Percentiles rank a stretch among this genome's conserved stretches.
Evolutionary conservation across 2,113 vertebrate genomes (phyloP).

Genomic region (Rhizomys pruinosus): DNA sequence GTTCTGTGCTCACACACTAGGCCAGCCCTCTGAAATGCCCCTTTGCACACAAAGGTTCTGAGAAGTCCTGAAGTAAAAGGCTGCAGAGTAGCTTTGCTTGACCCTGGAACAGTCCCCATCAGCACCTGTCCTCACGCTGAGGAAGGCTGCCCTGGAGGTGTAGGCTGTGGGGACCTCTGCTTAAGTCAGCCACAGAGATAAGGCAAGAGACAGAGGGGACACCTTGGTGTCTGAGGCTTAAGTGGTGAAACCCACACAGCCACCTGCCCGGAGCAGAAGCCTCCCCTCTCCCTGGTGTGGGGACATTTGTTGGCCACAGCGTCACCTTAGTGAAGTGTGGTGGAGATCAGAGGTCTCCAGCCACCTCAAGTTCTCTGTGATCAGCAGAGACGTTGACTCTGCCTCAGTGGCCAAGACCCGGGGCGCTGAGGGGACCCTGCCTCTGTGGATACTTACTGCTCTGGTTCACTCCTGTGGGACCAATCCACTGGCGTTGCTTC

Average conservation of each 20-base stretch:
- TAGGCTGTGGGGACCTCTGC: neutral
- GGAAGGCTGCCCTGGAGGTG: neutral
- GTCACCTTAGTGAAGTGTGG: neutral
- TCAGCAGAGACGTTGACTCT: neutral
- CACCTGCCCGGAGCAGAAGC: neutral
- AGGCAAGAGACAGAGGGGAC: neutral
- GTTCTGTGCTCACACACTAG: neutral
- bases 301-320: neutral
- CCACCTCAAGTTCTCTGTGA: neutral
- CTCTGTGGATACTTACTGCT: constrained; percentile 75
- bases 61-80: neutral
- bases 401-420: neutral
- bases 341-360: neutral
- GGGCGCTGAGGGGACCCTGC: neutral
- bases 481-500: constrained; percentile 87
- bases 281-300: neutral
- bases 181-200: neutral
- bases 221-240: neutral
- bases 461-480: constrained; percentile 85
- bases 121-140: neutral
- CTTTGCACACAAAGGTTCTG: neutral
- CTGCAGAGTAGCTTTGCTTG: neutral
- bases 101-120: neutral
- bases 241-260: neutral
- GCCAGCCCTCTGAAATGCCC: neutral